Base-by-base conservation (phyloP, 2,797 vertebrate genomes). In the Sternotherus odoratus region DNA sequence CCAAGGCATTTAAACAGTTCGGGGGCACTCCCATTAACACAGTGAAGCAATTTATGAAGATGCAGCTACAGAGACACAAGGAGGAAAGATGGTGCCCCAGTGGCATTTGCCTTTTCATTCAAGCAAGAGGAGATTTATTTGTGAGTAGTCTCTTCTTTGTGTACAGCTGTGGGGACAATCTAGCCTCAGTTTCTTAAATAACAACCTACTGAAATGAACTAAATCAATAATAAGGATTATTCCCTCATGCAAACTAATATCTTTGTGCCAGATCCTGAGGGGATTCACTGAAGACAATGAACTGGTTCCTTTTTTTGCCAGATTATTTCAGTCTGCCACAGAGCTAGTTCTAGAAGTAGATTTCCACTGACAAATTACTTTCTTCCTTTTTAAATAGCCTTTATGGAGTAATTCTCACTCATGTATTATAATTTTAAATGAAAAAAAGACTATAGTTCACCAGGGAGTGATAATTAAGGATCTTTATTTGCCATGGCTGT, bases 1-100 rank as follows among this genome's bases (percentile, higher is more conserved):
- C 8, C 1, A 0, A 4, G 43, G 36, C 17, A 49, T 84, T 49
- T 79, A 56, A 77, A 39, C 5, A 4, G 50, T 54, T 48, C 0
- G 1, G 50, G 26, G 3, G 79, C 86, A 43, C 16, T 88, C 77
- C 57, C 86, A 48, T 79, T 89, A 39, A 17, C 8, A 16, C 0
- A 2, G 28, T 30, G 39, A 95, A 90, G 81, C 51, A 86, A 86
- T 8, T 50, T 12, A 9, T 17, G 24, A 83, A 72, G 2, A 21
- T 1, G 1, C 9, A 79, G 23, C 15, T 93, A 86, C n/a, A 82
- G 60, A 30, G 24, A 36, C 5, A 80, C 26, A 30, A 46, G 26
- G 5, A 82, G 53, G 63, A 92, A 77, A 75, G 9, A 43, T 48
- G 43, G 72, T 43, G 72, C 7, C 24, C 33, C 15, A 66, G 23